Evolutionary conservation across 1,140 invertebrate genomes (phyloP).

Genomic region (Drosophila lowei): DNA sequence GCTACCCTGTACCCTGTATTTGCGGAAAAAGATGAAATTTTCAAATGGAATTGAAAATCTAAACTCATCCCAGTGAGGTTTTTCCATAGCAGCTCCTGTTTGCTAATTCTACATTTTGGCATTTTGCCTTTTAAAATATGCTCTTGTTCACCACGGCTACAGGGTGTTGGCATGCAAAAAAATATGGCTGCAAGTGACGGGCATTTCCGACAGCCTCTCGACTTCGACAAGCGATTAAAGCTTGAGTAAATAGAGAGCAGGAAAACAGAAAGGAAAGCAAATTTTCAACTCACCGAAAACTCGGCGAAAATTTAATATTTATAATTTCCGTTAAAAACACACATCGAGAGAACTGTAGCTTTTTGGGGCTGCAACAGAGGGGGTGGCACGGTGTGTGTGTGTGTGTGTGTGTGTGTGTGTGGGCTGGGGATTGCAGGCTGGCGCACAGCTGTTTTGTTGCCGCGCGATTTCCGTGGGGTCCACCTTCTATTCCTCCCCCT

Average conservation of each 20-base stretch:
- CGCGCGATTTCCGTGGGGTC: conserved; percentile 67
- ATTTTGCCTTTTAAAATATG: neutral
- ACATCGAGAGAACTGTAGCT: conserved; percentile 12
- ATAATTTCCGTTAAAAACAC: conserved; percentile 72
- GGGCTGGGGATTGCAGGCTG: conserved; percentile 28
- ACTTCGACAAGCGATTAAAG: conserved; percentile 57
- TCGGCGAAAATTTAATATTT: conserved; percentile 50
- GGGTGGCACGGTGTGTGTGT: neutral
- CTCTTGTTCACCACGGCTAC: neutral
- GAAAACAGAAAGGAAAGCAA: conserved; percentile 32
- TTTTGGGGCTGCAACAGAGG: conserved; percentile 4
- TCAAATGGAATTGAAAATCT: no score
- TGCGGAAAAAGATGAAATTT: no score
- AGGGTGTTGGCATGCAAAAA: conserved; percentile 10
- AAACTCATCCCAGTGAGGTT: no score
- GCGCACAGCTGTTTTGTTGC: conserved; percentile 66
- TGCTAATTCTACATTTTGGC: no score
- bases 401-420: neutral
- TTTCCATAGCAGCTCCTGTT: neutral
- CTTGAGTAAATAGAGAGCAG: conserved; percentile 34
- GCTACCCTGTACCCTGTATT: no score
- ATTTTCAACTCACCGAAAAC: conserved; percentile 43
- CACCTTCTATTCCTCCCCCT: conserved; percentile 44
- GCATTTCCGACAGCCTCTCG: conserved; percentile 58
- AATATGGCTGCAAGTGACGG: conserved; percentile 60